Conservation (phyloP, 2,797 vertebrate genomes). For the Enteromius trimaculatus region DNA sequence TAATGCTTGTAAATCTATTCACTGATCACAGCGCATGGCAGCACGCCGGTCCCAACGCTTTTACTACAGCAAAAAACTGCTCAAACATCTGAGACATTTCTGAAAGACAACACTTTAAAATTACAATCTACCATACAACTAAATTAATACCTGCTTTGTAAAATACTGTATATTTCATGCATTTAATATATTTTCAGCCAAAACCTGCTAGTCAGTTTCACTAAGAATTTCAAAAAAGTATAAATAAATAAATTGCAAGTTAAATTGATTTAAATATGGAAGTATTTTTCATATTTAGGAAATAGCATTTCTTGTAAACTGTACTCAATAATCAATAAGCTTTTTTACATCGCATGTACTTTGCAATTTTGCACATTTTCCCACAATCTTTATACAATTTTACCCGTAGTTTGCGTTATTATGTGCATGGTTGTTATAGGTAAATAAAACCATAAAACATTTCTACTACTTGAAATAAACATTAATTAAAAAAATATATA, state of each 20-base stretch:
- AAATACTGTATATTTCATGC: neutral
- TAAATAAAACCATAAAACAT: neutral
- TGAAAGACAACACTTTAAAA: neutral
- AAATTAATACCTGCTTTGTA: neutral
- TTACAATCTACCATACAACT: neutral
- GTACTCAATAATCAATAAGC: neutral
- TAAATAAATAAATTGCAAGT: no score
- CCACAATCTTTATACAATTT: neutral
- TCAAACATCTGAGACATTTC: neutral
- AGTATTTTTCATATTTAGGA: no score
- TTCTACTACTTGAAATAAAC: neutral
- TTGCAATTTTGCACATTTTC: neutral
- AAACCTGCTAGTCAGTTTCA: neutral
- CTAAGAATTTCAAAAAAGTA: neutral
- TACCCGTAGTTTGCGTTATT: neutral
- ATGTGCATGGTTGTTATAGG: neutral
- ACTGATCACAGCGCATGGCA: conserved; percentile 74
- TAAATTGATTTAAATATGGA: neutral
- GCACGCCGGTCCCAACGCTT: conserved; percentile 76
- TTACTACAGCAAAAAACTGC: conserved; percentile 59
- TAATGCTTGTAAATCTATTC: conserved; percentile 85
- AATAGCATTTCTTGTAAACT: neutral
- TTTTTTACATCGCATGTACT: neutral
- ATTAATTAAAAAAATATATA: neutral
- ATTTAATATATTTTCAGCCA: neutral